Conservation (phyloP, 2,113 vertebrate species). For the Butorides virescens region DNA sequence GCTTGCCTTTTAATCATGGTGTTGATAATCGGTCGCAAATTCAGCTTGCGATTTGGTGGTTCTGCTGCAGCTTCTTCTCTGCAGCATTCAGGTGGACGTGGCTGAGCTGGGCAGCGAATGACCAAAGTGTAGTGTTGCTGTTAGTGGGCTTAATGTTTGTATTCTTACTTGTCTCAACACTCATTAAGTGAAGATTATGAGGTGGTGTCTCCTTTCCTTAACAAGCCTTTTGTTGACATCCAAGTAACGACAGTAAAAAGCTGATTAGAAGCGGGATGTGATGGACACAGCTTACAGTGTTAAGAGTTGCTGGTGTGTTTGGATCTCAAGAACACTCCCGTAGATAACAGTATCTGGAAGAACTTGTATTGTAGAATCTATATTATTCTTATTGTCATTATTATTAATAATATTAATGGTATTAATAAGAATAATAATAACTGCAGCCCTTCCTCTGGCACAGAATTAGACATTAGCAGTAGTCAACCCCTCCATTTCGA, state of each 20-base stretch:
- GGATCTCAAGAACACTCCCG: background rate
- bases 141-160: conserved; percentile 28
- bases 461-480: background rate
- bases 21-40: conserved; percentile 56
- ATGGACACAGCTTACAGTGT: background rate
- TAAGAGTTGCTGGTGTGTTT: background rate
- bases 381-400: background rate
- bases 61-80: conserved; percentile 47
- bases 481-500: background rate
- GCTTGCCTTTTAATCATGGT: conserved; percentile 52
- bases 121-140: background rate
- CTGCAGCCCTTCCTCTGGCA: background rate
- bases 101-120: conserved; percentile 20
- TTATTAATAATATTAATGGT: background rate
- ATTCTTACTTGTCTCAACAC: background rate
- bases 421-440: background rate
- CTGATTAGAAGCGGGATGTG: background rate
- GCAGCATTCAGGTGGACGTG: conserved; percentile 3
- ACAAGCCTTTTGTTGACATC: background rate
- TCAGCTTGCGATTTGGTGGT: background rate
- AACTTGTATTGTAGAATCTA: background rate
- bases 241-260: background rate
- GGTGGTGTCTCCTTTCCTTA: background rate
- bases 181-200: background rate
- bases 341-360: background rate